Conservation (phyloP, 2,888 invertebrate genomes). For the Callosobruchus maculatus region DNA sequence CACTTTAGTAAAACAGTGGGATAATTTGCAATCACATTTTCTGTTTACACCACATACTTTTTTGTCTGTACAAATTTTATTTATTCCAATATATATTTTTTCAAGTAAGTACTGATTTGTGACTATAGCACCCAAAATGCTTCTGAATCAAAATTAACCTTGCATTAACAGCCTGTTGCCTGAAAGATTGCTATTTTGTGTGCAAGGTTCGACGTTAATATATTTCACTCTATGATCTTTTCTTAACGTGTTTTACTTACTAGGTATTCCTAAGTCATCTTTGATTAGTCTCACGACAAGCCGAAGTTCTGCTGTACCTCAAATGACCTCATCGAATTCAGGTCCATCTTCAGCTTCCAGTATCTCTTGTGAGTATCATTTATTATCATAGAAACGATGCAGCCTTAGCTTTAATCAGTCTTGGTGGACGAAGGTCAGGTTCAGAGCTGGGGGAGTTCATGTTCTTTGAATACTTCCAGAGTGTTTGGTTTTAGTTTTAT, state of each 20-base stretch:
- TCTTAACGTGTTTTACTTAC: background rate
- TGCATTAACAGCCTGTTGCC: background rate
- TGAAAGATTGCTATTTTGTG: background rate
- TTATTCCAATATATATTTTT: background rate
- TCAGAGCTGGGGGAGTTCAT: too few species aligned
- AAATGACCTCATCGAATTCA: conserved; percentile 65
- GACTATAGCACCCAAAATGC: background rate
- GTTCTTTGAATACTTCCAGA: too few species aligned
- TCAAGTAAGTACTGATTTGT: background rate
- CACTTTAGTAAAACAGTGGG: too few species aligned
- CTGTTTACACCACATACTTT: too few species aligned
- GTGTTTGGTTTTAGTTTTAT: too few species aligned
- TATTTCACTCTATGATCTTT: background rate
- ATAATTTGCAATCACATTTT: too few species aligned
- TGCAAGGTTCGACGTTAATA: background rate
- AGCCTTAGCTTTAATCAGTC: too few species aligned
- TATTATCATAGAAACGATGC: too few species aligned
- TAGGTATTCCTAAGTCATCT: conserved; percentile 78
- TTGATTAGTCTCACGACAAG: conserved; percentile 75
- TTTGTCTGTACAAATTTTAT: too few species aligned
- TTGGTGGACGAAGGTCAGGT: too few species aligned
- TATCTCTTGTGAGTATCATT: conserved; percentile 59
- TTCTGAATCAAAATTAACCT: background rate
- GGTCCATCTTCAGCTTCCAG: conserved; percentile 67
- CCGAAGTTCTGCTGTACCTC: conserved; percentile 64